Evolutionary conservation across 2,888 invertebrate genomes (phyloP).

Genomic region (Cantharis rustica): DNA sequence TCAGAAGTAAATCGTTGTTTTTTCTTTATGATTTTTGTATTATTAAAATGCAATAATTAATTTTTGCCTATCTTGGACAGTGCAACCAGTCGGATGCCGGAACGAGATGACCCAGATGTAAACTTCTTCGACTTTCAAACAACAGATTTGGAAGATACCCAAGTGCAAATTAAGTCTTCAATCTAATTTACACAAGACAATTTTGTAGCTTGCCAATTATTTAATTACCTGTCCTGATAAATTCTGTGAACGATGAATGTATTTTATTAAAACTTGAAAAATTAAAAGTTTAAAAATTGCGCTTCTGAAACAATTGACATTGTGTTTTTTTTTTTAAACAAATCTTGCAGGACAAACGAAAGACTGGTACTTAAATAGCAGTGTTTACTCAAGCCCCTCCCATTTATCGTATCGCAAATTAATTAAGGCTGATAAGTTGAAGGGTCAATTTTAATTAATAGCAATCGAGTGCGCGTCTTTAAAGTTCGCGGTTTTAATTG

Average conservation of each 20-base stretch:
- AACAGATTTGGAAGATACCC: neutral
- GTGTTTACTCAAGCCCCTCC: neutral
- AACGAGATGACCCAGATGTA: neutral
- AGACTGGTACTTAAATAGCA: neutral
- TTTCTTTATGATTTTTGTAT: neutral
- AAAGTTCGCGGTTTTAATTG: neutral
- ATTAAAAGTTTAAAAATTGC: neutral
- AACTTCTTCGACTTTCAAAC: neutral
- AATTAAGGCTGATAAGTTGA: neutral
- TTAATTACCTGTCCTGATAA: neutral
- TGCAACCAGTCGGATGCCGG: neutral
- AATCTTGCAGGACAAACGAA: neutral
- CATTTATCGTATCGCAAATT: neutral
- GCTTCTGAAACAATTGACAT: neutral
- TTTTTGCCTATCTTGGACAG: neutral
- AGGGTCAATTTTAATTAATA: neutral
- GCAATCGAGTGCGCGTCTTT: neutral
- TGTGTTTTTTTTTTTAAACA: neutral
- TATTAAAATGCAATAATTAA: neutral
- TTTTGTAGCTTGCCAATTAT: neutral
- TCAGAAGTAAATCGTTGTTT: conserved; percentile 1
- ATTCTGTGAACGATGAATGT: neutral
- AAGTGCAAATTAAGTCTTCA: neutral
- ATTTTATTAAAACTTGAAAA: neutral
- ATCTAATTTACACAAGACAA: neutral